Evolutionary conservation across 1,140 invertebrate species (phyloP).

Genomic region (Scaptomyza hsui): DNA sequence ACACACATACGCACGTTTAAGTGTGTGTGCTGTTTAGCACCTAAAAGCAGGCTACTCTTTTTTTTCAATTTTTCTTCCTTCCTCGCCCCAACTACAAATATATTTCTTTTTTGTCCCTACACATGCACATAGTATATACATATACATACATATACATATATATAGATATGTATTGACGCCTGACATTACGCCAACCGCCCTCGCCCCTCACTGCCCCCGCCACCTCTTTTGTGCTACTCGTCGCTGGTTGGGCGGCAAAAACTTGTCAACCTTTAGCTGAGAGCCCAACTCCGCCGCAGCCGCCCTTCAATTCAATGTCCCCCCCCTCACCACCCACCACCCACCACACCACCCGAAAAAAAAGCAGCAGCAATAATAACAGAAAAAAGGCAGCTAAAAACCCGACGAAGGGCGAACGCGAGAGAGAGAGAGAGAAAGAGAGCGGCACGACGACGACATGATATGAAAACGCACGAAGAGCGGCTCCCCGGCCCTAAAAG

Average conservation of each 20-base stretch:
- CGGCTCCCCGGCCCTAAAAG: slow-evolving; percentile 20
- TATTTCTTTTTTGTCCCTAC: slow-evolving; percentile 38
- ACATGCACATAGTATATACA: slow-evolving; percentile 55
- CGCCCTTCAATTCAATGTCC: slow-evolving; percentile 70
- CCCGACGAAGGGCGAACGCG: slow-evolving; percentile 51
- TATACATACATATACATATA: slow-evolving; percentile 4
- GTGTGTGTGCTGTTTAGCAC: slow-evolving; percentile 74
- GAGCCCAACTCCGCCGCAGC: slow-evolving; percentile 9
- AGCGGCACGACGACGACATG: slow-evolving; percentile 57
- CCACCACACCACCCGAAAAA: background rate
- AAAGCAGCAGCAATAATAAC: slow-evolving; percentile 10
- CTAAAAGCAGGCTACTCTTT: slow-evolving; percentile 80
- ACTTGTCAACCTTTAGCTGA: slow-evolving; percentile 46
- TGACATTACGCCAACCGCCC: slow-evolving; percentile 2
- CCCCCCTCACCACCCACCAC: background rate
- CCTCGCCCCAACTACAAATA: slow-evolving; percentile 5
- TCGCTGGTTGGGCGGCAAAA: slow-evolving; percentile 51
- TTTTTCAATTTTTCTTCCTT: slow-evolving; percentile 20
- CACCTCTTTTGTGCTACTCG: slow-evolving; percentile 20
- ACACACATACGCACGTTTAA: slow-evolving; percentile 17
- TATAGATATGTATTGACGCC: slow-evolving; percentile 23
- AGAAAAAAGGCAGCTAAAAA: slow-evolving; percentile 12
- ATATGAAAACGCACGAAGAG: slow-evolving; percentile 63
- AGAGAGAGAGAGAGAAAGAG: slow-evolving; percentile 11
- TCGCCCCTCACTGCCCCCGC: background rate